phyloP scores from a whole-genome alignment of 2,113 vertebrate species.

The Perognathus longimembris region DNA sequence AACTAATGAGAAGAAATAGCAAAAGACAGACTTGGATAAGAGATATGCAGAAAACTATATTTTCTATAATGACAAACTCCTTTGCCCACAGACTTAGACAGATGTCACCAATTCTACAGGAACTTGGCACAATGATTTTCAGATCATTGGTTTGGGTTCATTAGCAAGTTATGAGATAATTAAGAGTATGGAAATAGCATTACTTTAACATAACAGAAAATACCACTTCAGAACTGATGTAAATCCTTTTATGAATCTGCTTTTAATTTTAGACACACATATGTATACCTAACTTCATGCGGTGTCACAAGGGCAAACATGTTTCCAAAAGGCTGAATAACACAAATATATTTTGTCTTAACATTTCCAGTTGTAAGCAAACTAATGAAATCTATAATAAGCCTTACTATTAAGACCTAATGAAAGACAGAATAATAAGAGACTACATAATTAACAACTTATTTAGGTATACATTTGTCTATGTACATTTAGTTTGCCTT shows the following conservation, averaged over 20 bases:
- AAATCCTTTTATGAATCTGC: not conserved
- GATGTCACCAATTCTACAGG: not conserved
- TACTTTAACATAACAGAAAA: constrained; percentile 47
- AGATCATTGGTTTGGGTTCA: not conserved
- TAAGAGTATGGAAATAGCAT: not conserved
- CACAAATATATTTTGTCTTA: not conserved
- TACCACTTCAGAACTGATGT: not conserved
- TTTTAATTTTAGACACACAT: constrained; percentile 40
- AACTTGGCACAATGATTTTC: not conserved
- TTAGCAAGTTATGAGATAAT: not conserved
- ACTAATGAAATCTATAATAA: not conserved
- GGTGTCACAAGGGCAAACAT: not conserved
- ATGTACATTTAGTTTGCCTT: not conserved
- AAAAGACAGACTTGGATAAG: not conserved
- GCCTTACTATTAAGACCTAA: not conserved
- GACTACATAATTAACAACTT: not conserved
- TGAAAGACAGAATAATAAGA: not conserved
- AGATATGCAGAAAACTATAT: not conserved
- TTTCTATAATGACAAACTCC: not conserved
- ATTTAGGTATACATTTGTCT: not conserved
- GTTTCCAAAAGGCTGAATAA: not conserved
- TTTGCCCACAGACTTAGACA: not conserved
- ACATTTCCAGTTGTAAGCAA: constrained; percentile 9
- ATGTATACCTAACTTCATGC: not conserved
- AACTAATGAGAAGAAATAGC: not conserved